phyloP scores from a whole-genome alignment of 2,888 invertebrate species.

The Cheiracanthium punctorium region DNA sequence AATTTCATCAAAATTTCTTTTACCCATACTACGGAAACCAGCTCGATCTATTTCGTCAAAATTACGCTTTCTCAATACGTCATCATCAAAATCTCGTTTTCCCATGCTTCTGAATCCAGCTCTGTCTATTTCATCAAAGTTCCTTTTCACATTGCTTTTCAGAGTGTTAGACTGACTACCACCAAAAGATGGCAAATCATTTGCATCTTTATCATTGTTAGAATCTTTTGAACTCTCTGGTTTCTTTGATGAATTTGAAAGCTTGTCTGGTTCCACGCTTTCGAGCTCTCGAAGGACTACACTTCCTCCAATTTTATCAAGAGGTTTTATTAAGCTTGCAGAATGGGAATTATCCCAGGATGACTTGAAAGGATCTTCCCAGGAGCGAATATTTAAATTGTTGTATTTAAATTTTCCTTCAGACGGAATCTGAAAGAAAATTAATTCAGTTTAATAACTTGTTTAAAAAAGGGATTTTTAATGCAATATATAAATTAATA shows the following conservation, averaged over 20 bases:
- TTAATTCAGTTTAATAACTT: too few species aligned
- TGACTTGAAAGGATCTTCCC: neutral
- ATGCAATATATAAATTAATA: too few species aligned
- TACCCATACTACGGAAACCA: constrained; percentile 22
- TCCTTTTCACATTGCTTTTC: constrained; percentile 9
- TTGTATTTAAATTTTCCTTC: neutral
- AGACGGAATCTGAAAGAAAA: neutral
- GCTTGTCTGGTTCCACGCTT: constrained; percentile 14
- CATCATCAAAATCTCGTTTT: constrained; percentile 57
- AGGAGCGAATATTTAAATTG: neutral
- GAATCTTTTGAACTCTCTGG: constrained; percentile 1
- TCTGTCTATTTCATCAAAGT: constrained; percentile 76
- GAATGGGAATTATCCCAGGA: neutral
- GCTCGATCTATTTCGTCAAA: constrained; percentile 60
- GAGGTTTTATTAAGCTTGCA: constrained; percentile 14
- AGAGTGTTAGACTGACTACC: neutral
- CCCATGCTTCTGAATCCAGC: constrained; percentile 19
- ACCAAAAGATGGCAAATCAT: neutral
- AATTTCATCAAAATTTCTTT: constrained; percentile 61
- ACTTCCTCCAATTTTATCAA: constrained; percentile 58
- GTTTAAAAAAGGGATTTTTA: too few species aligned
- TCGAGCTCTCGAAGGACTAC: constrained; percentile 45
- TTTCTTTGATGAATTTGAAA: neutral
- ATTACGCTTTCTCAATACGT: constrained; percentile 22
- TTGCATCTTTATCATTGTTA: neutral